A percentile compares a stretch with the other conserved stretches of the same genome.
phyloP scores from a whole-genome alignment of 2,888 invertebrate genomes.

The Kuschelorhynchus macadamiae region DNA sequence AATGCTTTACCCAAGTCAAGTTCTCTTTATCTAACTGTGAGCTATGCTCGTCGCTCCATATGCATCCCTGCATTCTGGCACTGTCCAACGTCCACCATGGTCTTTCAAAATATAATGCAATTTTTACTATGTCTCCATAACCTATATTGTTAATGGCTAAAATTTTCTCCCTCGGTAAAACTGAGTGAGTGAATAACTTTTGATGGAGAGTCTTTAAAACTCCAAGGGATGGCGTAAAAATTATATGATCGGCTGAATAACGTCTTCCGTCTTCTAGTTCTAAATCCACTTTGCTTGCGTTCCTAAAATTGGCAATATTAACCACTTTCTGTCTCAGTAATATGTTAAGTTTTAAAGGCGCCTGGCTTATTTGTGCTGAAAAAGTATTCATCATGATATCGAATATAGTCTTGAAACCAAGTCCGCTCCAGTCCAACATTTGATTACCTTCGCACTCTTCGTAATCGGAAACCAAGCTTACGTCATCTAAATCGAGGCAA shows the following conservation, averaged over 20 bases:
- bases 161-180: slow-evolving; percentile 50
- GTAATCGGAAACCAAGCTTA: slow-evolving; percentile 77
- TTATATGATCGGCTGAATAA: slow-evolving; percentile 73
- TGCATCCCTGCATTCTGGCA: slow-evolving; percentile 25
- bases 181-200: slow-evolving; percentile 50
- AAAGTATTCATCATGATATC: slow-evolving; percentile 72
- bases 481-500: slow-evolving; percentile 63
- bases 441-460: slow-evolving; percentile 78
- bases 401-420: slow-evolving; percentile 77
- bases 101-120: slow-evolving; percentile 50
- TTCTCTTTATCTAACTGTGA: slow-evolving; percentile 18
- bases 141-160: slow-evolving; percentile 53
- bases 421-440: slow-evolving; percentile 80
- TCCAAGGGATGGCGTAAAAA: slow-evolving; percentile 71
- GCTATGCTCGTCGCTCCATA: slow-evolving; percentile 52
- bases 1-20: slow-evolving; percentile 54
- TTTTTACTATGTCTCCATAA: slow-evolving; percentile 55
- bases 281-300: slow-evolving; percentile 56
- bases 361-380: slow-evolving; percentile 48
- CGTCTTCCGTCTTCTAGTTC: slow-evolving; percentile 69
- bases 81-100: slow-evolving; percentile 52
- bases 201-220: slow-evolving; percentile 53
- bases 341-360: slow-evolving; percentile 57
- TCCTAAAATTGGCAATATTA: slow-evolving; percentile 44
- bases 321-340: slow-evolving; percentile 55